Evolutionary conservation across 2,113 vertebrate species (phyloP).

Genomic region (Cinclus cinclus): DNA sequence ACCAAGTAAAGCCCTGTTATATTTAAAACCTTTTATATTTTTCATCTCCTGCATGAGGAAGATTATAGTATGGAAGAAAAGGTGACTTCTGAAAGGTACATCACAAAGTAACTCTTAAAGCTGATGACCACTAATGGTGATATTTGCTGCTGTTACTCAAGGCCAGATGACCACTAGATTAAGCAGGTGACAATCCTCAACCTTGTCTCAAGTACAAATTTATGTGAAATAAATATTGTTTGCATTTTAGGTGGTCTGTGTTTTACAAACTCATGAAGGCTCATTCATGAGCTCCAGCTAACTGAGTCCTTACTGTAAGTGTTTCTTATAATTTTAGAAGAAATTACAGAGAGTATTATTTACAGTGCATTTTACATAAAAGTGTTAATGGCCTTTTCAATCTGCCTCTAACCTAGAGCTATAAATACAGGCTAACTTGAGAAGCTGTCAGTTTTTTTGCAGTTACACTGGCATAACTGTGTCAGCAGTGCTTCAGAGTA

Average conservation of each 20-base stretch:
- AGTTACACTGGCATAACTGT: neutral
- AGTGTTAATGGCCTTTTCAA: slow-evolving; percentile 37
- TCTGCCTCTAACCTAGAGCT: slow-evolving; percentile 4
- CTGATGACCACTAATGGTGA: neutral
- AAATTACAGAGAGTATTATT: neutral
- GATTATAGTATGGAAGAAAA: neutral
- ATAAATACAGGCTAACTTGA: slow-evolving; percentile 12
- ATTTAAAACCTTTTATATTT: neutral
- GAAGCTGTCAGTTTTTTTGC: neutral
- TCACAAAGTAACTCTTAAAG: neutral
- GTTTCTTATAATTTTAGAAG: neutral
- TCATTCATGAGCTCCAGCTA: neutral
- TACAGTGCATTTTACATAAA: neutral
- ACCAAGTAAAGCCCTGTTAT: neutral
- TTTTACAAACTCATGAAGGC: neutral
- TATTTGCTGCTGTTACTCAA: neutral
- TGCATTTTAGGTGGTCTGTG: neutral
- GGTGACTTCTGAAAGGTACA: neutral
- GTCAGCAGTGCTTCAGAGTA: neutral
- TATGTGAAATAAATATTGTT: neutral
- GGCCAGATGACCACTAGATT: neutral
- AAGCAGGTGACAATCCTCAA: neutral
- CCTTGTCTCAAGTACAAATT: neutral
- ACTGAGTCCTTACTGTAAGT: neutral
- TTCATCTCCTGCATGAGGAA: neutral